Conservation (phyloP, 2,797 vertebrate species). For the Coccyzus lansbergi region DNA sequence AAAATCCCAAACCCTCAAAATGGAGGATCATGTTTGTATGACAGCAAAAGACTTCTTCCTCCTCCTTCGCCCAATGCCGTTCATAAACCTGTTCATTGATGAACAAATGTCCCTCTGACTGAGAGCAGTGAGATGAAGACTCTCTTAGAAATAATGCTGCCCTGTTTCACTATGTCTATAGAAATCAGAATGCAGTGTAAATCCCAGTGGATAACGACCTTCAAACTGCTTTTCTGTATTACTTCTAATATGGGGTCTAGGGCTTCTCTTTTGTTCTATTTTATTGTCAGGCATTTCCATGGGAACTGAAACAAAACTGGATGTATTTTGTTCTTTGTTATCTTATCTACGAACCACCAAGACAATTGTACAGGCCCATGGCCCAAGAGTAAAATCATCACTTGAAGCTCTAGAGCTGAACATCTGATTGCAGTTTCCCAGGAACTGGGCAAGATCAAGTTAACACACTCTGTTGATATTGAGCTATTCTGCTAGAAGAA, state of each 20-base stretch:
- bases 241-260: not conserved
- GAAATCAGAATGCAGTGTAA: not conserved
- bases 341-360: not conserved
- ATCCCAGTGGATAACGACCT: not conserved
- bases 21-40: not conserved
- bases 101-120: not conserved
- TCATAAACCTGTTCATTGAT: not conserved
- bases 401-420: not conserved
- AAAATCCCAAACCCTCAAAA: not conserved
- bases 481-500: not conserved
- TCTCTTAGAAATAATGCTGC: not conserved
- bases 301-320: not conserved
- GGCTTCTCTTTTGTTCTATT: not conserved
- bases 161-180: not conserved
- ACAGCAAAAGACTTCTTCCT: not conserved
- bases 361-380: not conserved
- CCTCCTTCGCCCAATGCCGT: not conserved
- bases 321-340: not conserved
- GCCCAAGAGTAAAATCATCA: not conserved
- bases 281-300: not conserved
- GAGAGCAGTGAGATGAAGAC: not conserved
- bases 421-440: not conserved
- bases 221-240: not conserved
- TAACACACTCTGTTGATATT: not conserved
- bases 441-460: not conserved